phyloP scores from a whole-genome alignment of 2,797 vertebrate species.

The Dendrocincla tyrannina region DNA sequence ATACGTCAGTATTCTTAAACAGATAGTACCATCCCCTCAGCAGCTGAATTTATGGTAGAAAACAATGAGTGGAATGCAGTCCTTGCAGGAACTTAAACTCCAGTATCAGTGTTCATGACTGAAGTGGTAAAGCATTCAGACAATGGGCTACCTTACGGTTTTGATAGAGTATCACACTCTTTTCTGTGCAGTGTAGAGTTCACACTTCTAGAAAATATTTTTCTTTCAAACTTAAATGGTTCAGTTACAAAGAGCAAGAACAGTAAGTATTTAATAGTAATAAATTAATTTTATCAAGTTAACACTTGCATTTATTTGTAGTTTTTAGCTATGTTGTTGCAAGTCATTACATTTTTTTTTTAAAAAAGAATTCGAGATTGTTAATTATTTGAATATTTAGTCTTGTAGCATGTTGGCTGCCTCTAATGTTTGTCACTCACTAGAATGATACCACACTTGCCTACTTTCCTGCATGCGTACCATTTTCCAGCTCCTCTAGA shows the following conservation, averaged over 20 bases:
- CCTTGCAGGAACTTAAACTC: not conserved
- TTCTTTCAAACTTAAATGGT: not conserved
- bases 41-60: not conserved
- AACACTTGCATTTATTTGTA: not conserved
- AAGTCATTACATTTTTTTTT: not conserved
- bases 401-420: not conserved
- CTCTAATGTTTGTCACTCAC: not conserved
- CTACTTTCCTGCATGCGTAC: not conserved
- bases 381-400: not conserved
- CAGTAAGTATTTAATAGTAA: constrained; percentile 5
- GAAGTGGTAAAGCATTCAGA: not conserved
- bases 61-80: not conserved
- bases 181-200: not conserved
- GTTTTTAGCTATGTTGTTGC: not conserved
- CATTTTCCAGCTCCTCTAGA: not conserved
- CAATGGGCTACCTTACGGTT: not conserved
- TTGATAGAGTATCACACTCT: not conserved
- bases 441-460: not conserved
- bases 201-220: not conserved
- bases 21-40: not conserved
- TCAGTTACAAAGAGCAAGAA: not conserved
- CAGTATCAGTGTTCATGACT: not conserved
- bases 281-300: not conserved
- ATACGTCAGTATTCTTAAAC: not conserved
- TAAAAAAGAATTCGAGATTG: not conserved